A percentile compares a stretch with the other conserved stretches of the same genome.
These are phyloP conservation scores for Laticauda laticaudata DNA, from an alignment of 2,113 vertebrate species.

Conservation along the genomic window DNA sequence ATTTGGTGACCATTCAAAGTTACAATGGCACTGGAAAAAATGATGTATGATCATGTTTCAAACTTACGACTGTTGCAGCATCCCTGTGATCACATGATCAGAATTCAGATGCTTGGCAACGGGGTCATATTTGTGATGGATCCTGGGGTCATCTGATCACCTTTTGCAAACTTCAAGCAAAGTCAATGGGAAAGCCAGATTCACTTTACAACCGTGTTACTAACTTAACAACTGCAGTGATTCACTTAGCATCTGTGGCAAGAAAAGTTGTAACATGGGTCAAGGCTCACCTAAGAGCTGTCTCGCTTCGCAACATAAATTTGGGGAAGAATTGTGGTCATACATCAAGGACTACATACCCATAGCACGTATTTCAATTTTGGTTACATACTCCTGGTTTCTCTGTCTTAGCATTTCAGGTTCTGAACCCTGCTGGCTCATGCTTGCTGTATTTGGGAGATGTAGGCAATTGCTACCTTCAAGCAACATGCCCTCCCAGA, in stretches of 20 bases:
- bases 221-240: background rate
- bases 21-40: background rate
- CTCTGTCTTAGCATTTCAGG: slow-evolving; percentile 43
- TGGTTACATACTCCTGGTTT: slow-evolving; percentile 43
- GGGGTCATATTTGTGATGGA: background rate
- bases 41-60: background rate
- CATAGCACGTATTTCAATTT: slow-evolving; percentile 29
- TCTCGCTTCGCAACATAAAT: background rate
- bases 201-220: background rate
- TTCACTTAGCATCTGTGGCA: background rate
- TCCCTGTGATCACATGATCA: no score
- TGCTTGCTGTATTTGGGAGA: background rate
- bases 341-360: background rate
- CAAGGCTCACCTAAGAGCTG: background rate
- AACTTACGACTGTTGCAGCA: no score
- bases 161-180: background rate
- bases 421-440: slow-evolving; percentile 53
- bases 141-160: background rate
- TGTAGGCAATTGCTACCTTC: background rate
- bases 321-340: background rate
- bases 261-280: background rate
- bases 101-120: background rate
- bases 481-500: background rate
- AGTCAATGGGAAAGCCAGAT: background rate
- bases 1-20: background rate